phyloP scores from a whole-genome alignment of 2,888 invertebrate species.

The Imbricaverruca yamaguchii region DNA sequence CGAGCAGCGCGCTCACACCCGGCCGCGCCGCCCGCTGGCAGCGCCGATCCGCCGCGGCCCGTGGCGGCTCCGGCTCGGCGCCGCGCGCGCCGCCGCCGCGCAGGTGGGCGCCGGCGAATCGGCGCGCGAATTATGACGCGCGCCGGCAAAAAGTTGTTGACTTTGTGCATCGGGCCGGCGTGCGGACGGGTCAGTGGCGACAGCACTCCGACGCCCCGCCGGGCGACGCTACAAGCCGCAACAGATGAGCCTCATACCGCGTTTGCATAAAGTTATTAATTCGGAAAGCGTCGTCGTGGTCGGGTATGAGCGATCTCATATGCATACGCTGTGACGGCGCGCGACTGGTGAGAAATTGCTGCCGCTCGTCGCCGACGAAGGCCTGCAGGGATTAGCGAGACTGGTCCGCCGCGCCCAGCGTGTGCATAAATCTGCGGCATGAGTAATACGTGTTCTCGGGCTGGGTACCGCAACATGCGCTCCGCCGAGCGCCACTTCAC shows the following conservation, averaged over 20 bases:
- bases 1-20: conserved; percentile 3
- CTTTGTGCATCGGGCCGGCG: not conserved
- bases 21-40: not conserved
- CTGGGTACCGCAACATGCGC: no score
- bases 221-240: not conserved
- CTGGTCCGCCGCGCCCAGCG: not conserved
- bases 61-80: not conserved
- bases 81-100: not conserved
- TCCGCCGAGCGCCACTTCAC: no score
- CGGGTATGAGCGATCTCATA: conserved; percentile 16
- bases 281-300: conserved; percentile 1
- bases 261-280: conserved; percentile 20
- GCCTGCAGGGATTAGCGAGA: not conserved
- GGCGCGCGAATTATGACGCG: conserved; percentile 13
- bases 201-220: not conserved
- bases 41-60: not conserved
- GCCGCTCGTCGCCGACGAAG: not conserved
- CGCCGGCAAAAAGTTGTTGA: conserved; percentile 18
- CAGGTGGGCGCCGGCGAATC: not conserved
- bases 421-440: not conserved
- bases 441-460: not conserved
- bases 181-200: not conserved
- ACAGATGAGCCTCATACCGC: not conserved
- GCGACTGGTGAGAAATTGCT: conserved; percentile 5
- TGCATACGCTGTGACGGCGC: not conserved